Conservation (phyloP, 2,113 vertebrate species). For the Nycticryphes semicollaris region DNA sequence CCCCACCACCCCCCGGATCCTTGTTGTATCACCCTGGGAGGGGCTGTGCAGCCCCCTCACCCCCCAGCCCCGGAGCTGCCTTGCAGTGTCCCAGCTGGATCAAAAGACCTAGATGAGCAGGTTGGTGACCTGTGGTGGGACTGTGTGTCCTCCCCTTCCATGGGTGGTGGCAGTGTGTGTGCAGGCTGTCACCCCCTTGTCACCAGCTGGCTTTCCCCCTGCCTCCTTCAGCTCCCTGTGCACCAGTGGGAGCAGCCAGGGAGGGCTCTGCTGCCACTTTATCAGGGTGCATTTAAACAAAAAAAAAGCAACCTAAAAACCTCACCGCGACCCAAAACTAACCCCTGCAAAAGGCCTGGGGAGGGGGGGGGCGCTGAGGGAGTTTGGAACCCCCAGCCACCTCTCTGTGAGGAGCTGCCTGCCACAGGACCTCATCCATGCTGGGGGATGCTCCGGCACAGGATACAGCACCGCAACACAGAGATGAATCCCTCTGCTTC, state of each 20-base stretch:
- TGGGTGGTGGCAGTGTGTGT: background rate
- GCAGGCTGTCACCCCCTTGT: background rate
- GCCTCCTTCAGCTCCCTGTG: background rate
- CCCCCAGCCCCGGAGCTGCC: background rate
- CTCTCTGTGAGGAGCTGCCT: background rate
- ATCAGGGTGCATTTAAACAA: background rate
- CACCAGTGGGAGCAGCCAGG: background rate
- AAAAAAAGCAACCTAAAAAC: background rate
- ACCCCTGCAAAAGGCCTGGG: background rate
- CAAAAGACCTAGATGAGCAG: background rate
- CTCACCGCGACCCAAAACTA: background rate
- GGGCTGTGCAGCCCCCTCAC: background rate
- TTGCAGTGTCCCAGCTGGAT: background rate
- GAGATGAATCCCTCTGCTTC: background rate
- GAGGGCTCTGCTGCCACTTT: accelerated
- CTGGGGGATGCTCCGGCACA: background rate
- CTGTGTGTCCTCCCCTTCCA: too few species aligned
- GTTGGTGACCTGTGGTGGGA: background rate
- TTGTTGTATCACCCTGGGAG: background rate
- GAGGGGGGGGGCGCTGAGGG: background rate
- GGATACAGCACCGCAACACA: background rate
- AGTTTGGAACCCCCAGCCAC: background rate
- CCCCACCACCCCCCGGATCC: background rate
- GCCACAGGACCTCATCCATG: background rate
- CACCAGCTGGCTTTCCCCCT: background rate